Evolutionary conservation across 2,797 vertebrate species (phyloP), one percentile per base, ranked within the genome.

Genomic region (Mustela erminea): DNA sequence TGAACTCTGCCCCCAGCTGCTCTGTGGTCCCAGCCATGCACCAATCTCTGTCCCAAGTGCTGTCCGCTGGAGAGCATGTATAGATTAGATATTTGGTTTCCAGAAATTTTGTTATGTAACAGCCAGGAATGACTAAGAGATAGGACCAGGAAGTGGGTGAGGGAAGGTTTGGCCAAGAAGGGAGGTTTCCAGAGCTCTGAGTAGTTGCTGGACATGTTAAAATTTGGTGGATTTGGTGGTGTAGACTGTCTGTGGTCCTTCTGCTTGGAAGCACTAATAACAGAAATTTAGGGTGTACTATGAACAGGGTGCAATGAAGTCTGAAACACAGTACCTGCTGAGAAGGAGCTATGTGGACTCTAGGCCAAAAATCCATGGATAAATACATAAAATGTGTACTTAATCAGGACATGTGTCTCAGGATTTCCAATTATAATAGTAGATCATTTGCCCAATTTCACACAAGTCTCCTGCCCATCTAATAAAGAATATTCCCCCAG

Each of bases 31-130:
- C 60, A 75, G 64, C 77, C 60, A 43, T 21, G 52, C 60, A 43
- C 20, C 38, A 41, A 41, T 41, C 38, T 41, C 38, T 41, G 38
- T 41, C 38, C 38, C 18, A 87, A 70, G 49, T 11, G 7, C 74
- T 86, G 25, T 68, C 88, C 23, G 75, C 74, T 80, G 62, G 21
- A 92, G 17, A 68, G 25, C 49, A 3, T 27, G 62, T 25, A 17
- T 43, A 66, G 29, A 49, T 74, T 87, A 41, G 23, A 88, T 62
- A 35, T 92, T 38, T 86, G 66, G n/a, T 46, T 96, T 77, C 90
- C 89, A 93, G 95, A 96, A 96, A 84, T 74, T 41, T 23, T 80
- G 38, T 84, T 81, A 62, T 20, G 27, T 81, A 95, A 95, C 35
- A 62, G 54, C 41, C 35, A 86, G 41, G 54, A 95, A 70, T 74